Percentiles rank a stretch among this genome's conserved stretches.
These are phyloP conservation scores for Blastobasis adustella DNA, from an alignment of 2,888 invertebrate genomes.

Conservation along the genomic window DNA sequence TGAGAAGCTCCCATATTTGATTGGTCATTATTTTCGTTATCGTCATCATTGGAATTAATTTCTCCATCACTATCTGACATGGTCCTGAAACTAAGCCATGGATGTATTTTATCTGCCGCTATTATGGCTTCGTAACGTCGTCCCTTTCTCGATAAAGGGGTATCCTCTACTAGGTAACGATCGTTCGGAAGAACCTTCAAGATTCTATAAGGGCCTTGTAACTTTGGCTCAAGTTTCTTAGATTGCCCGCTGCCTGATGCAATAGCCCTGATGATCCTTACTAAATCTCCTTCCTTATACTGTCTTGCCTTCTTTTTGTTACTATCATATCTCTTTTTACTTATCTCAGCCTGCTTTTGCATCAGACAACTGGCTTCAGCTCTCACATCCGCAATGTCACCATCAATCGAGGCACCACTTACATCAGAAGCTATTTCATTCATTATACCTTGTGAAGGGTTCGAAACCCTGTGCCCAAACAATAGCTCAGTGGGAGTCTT, in stretches of 20 bases:
- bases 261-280: slow-evolving; percentile 8
- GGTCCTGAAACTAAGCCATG: neutral
- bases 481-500: slow-evolving; percentile 22
- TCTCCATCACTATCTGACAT: too few species aligned
- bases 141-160: slow-evolving; percentile 15
- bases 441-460: slow-evolving; percentile 5
- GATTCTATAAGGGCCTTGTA: slow-evolving; percentile 11
- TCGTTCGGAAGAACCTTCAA: slow-evolving; percentile 12
- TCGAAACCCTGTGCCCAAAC: slow-evolving; percentile 15
- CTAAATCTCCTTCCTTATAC: slow-evolving; percentile 13
- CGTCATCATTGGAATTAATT: too few species aligned
- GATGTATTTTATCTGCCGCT: slow-evolving; percentile 16
- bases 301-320: slow-evolving; percentile 1
- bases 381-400: neutral
- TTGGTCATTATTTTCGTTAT: too few species aligned
- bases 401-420: neutral
- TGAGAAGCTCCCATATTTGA: too few species aligned
- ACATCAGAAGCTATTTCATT: slow-evolving; percentile 4
- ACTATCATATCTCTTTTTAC: slow-evolving; percentile 5
- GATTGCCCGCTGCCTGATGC: slow-evolving; percentile 7
- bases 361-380: neutral
- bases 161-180: slow-evolving; percentile 16
- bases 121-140: slow-evolving; percentile 13
- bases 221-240: slow-evolving; percentile 12
- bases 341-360: neutral